phyloP scores from a whole-genome alignment of 2,888 invertebrate genomes.

The Arrhopalites spinosus region DNA sequence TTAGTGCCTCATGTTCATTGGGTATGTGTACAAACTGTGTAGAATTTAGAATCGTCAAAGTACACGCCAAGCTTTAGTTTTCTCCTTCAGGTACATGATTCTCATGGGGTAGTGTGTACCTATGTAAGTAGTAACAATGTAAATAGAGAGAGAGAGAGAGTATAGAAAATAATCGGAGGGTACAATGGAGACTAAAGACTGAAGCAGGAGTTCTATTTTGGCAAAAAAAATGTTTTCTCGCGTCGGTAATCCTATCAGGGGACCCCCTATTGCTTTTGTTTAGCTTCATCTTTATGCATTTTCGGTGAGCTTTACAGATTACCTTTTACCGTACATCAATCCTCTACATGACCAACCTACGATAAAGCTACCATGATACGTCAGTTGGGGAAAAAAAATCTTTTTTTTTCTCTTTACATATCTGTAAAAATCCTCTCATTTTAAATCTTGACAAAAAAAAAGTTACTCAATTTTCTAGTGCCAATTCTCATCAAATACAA shows the following conservation, averaged over 20 bases:
- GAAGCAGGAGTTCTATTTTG: conserved; percentile 14
- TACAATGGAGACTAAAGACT: background rate
- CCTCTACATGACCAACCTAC: background rate
- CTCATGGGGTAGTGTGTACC: background rate
- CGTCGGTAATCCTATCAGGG: conserved; percentile 45
- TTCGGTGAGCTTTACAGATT: conserved; percentile 36
- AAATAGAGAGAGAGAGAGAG: background rate
- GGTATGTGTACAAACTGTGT: background rate
- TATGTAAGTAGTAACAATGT: background rate
- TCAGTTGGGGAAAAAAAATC: no score
- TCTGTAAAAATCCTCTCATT: no score
- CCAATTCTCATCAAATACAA: no score
- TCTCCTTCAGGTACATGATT: background rate
- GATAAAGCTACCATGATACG: background rate
- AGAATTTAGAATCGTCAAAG: background rate
- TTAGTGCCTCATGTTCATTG: no score
- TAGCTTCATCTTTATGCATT: conserved; percentile 45
- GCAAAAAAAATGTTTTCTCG: conserved; percentile 45
- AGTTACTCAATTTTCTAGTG: no score
- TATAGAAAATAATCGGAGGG: background rate
- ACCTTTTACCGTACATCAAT: conserved; percentile 30
- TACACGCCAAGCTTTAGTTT: background rate
- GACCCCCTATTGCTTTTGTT: conserved; percentile 44
- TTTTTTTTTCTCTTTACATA: no score
- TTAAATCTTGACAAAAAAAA: no score